phyloP scores from a whole-genome alignment of 2,113 vertebrate species.

The Caranx ignobilis region DNA sequence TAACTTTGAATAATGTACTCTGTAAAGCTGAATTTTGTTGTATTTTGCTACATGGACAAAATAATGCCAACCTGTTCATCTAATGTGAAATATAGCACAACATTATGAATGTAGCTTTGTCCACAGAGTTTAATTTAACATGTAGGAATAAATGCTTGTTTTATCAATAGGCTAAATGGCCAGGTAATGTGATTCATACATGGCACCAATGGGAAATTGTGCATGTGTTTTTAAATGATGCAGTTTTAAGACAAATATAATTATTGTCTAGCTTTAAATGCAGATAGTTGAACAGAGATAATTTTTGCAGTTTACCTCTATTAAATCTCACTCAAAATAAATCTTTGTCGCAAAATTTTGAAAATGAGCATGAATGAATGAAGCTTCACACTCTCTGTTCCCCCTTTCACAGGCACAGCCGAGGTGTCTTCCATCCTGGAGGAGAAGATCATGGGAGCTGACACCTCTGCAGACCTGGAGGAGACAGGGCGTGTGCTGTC shows the following conservation, averaged over 20 bases:
- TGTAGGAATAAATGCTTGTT: no score
- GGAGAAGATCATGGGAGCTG: constrained; percentile 95
- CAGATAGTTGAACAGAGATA: neutral
- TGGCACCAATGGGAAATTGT: neutral
- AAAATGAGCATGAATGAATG: neutral
- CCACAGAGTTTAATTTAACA: no score
- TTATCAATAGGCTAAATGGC: no score
- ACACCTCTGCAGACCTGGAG: constrained; percentile 92
- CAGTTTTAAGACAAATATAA: neutral
- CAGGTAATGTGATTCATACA: neutral
- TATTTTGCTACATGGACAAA: no score
- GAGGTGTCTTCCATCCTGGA: constrained; percentile 98
- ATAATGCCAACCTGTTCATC: no score
- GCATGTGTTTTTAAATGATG: neutral
- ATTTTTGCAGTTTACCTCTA: neutral
- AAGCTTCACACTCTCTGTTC: neutral
- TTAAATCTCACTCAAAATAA: no score
- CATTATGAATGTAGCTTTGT: no score
- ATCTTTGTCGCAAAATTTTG: neutral
- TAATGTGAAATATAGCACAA: no score
- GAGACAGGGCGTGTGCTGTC: constrained; percentile 97
- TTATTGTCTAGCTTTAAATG: neutral
- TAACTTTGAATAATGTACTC: no score
- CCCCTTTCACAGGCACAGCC: constrained; percentile 87
- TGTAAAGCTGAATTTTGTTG: no score